phyloP scores from a whole-genome alignment of 30 jellyfish, hydroid and myxozoan species.

The Aurelia sp. region DNA sequence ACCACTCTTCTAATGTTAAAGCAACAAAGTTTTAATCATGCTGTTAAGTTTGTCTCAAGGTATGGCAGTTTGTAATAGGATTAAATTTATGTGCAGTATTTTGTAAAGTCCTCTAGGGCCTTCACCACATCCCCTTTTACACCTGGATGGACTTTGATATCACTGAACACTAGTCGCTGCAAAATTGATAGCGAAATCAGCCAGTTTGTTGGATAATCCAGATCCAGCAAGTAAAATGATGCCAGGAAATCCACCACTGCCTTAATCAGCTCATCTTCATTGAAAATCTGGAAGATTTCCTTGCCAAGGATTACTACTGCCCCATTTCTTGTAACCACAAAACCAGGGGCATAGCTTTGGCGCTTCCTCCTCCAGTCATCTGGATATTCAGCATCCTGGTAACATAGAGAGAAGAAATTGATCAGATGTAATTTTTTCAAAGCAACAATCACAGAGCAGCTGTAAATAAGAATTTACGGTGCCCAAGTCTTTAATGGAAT shows the following conservation, averaged over 20 bases:
- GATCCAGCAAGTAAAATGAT: neutral
- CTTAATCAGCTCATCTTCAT: neutral
- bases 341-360: neutral
- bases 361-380: neutral
- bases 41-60: too few relatives aligned
- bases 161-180: neutral
- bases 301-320: neutral
- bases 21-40: too few relatives aligned
- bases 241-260: neutral
- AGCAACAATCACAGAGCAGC: too few relatives aligned
- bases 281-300: neutral
- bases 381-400: neutral
- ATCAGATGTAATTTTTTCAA: too few relatives aligned
- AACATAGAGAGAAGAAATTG: neutral
- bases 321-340: neutral
- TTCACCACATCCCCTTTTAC: too few relatives aligned
- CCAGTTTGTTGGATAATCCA: constrained; percentile 2
- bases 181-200: neutral
- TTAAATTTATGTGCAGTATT: too few relatives aligned
- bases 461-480: too few relatives aligned
- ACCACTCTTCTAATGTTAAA: too few relatives aligned
- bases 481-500: too few relatives aligned
- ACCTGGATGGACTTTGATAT: too few relatives aligned
- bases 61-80: too few relatives aligned
- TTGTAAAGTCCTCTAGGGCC: too few relatives aligned